Conservation (phyloP, 1,140 invertebrate species). For the Drosophila burlai region DNA sequence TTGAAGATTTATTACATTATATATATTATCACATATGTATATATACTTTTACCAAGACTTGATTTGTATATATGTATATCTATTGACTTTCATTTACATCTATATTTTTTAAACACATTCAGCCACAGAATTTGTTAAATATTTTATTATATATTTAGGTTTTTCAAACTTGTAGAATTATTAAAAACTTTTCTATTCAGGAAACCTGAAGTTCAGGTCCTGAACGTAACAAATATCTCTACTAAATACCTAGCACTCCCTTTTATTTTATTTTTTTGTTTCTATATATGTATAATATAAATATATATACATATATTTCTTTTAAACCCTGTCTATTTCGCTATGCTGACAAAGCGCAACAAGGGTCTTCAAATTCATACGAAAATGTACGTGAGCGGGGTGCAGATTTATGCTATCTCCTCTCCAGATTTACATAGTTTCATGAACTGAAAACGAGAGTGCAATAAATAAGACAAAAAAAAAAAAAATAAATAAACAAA, state of each 20-base stretch:
- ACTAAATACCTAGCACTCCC: neutral
- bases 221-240: neutral
- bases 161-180: neutral
- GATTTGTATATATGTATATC: neutral
- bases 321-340: conserved; percentile 2
- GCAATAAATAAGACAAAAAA: conserved; percentile 17
- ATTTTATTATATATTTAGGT: neutral
- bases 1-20: neutral
- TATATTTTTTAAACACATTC: no score
- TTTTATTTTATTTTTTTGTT: conserved; percentile 3
- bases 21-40: neutral
- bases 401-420: conserved; percentile 54
- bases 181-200: no score
- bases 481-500: conserved; percentile 20
- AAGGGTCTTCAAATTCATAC: conserved; percentile 64
- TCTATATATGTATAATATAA: no score
- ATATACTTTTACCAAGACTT: neutral
- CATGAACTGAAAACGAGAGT: conserved; percentile 33
- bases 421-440: conserved; percentile 50
- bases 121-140: neutral
- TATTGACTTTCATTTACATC: no score
- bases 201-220: no score
- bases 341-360: conserved; percentile 39
- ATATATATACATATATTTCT: neutral
- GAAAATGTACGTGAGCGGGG: conserved; percentile 61